Base-by-base conservation (phyloP, 2,797 vertebrate species). In the Tolypeutes matacus region DNA sequence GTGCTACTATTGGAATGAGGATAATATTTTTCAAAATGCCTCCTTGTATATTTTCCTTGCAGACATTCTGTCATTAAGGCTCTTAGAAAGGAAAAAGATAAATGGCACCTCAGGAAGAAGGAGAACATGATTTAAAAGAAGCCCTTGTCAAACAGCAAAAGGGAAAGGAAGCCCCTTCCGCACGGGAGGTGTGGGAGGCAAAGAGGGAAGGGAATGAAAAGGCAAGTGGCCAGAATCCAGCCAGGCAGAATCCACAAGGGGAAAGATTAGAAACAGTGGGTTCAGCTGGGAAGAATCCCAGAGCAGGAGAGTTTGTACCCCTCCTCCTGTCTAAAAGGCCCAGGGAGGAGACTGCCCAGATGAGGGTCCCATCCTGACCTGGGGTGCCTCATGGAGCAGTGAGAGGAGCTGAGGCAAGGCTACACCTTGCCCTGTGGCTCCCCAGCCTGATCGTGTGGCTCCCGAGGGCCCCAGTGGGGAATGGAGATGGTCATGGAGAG, bases 1-100 rank as follows among this genome's bases (percentile, higher is more conserved):
- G 36, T 34, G 51, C 46, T 27, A 42, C 21, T 18, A 42, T 31
- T 51, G 7, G n/a, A 67, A 85, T 1, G 9, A 72, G 51, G 31
- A 34, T 31, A n/a, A 8, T 65, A 39, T 36, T 90, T 95, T 87
- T 39, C 86, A 83, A 83, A 84, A 90, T 86, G 39, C 14, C 4
- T 62, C 25, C 23, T 78, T 39, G 42, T 46, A 46, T 46, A 31
- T 46, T 82, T 87, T 86, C 85, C 77, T 95, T 91, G 31, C 2
- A 29, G 12, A 39, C 42, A 49, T 80, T 83, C 53, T 51, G 31
- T 14, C 21, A 39, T 31, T 58, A 46, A 14, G 53, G 36, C 62
- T 92, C 69, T 85, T 31, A 82, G 92, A 86, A 89, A 89, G 69
- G 21, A 27, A 46, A 46, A 31, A 51, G 36, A 72, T 56, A 31